Evolutionary conservation across 2,888 invertebrate species (phyloP).

Genomic region (Oxycera nigricornis): DNA sequence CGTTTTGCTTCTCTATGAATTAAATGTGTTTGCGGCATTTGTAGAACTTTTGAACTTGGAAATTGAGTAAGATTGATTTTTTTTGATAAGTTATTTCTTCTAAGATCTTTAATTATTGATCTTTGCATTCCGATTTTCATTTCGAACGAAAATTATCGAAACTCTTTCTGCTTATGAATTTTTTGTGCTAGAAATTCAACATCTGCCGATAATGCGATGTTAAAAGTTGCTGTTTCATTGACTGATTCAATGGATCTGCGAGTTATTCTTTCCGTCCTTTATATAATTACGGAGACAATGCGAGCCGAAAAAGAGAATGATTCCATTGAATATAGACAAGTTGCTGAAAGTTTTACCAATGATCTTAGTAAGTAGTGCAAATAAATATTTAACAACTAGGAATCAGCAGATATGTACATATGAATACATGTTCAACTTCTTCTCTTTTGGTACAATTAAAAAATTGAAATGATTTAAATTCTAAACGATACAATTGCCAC

Average conservation of each 20-base stretch:
- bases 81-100: background rate
- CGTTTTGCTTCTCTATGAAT: slow-evolving; percentile 84
- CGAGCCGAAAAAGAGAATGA: slow-evolving; percentile 68
- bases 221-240: slow-evolving; percentile 80
- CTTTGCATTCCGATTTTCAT: background rate
- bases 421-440: too few relatives aligned
- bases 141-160: background rate
- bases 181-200: slow-evolving; percentile 66
- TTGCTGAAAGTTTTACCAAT: slow-evolving; percentile 66
- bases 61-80: slow-evolving; percentile 87
- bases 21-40: slow-evolving; percentile 89
- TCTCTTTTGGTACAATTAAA: too few relatives aligned
- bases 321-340: slow-evolving; percentile 61
- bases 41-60: slow-evolving; percentile 94
- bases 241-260: slow-evolving; percentile 92
- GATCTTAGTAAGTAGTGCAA: slow-evolving; percentile 64
- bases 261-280: slow-evolving; percentile 90
- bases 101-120: background rate
- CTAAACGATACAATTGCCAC: too few relatives aligned
- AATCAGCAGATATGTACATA: too few relatives aligned
- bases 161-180: background rate
- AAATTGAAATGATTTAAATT: too few relatives aligned
- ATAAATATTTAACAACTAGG: too few relatives aligned
- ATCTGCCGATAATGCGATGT: slow-evolving; percentile 74
- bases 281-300: slow-evolving; percentile 94